Conservation (phyloP, 2,797 vertebrate species). For the Centropyge bicolor region DNA sequence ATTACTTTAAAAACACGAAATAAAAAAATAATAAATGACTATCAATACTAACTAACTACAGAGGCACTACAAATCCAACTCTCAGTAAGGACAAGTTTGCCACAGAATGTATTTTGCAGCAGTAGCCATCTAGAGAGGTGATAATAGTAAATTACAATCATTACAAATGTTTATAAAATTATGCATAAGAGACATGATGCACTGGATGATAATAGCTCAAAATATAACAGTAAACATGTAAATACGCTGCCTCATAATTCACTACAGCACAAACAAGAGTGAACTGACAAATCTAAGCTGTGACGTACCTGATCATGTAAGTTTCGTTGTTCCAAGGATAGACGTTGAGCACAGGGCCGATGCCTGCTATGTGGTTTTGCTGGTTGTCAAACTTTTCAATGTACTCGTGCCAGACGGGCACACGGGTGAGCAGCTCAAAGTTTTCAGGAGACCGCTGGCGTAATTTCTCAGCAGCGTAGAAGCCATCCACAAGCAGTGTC, state of each 20-base stretch:
- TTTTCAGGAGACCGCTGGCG: constrained; percentile 82
- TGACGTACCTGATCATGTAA: constrained; percentile 91
- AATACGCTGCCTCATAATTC: not conserved
- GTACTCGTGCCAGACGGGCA: constrained; percentile 92
- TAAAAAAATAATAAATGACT: too few relatives aligned
- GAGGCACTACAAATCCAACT: too few relatives aligned
- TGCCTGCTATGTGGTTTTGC: constrained; percentile 91
- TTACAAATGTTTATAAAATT: too few relatives aligned
- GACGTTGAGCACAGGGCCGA: constrained; percentile 90
- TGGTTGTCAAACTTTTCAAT: constrained; percentile 86
- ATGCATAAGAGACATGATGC: not conserved
- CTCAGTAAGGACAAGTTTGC: too few relatives aligned
- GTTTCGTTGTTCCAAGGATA: constrained; percentile 96
- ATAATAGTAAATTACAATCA: too few relatives aligned
- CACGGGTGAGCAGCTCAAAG: constrained; percentile 89
- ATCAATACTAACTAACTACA: too few relatives aligned
- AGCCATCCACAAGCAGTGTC: constrained; percentile 94
- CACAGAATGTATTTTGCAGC: too few relatives aligned
- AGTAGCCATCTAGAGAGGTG: too few relatives aligned
- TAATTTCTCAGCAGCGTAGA: constrained; percentile 90
- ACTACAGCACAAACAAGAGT: not conserved
- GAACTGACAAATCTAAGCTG: not conserved
- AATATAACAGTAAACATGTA: not conserved
- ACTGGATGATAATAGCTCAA: too few relatives aligned
- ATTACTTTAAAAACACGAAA: too few relatives aligned